Evolutionary conservation across 2,888 invertebrate genomes (phyloP).

Genomic region (Plemyria rubiginata): DNA sequence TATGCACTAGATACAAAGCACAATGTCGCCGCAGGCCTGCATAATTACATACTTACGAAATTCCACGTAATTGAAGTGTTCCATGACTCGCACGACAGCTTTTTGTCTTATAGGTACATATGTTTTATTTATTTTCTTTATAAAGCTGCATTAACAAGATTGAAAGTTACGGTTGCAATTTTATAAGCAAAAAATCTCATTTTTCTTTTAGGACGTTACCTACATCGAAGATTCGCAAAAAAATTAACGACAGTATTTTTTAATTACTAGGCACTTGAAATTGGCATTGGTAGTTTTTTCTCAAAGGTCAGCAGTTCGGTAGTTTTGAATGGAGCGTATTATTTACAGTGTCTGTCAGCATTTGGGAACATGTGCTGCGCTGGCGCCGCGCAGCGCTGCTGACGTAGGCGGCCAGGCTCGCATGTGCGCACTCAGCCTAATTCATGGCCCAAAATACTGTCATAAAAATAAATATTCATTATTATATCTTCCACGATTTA

Average conservation of each 20-base stretch:
- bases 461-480: constrained; percentile 46
- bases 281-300: constrained; percentile 41
- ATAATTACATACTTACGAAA: constrained; percentile 68
- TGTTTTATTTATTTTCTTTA: constrained; percentile 32
- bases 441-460: constrained; percentile 48
- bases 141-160: constrained; percentile 6
- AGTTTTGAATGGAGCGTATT: constrained; percentile 58
- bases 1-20: constrained; percentile 55
- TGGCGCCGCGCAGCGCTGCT: constrained; percentile 49
- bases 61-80: constrained; percentile 63
- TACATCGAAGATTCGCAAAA: constrained; percentile 21
- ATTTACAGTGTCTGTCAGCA: constrained; percentile 60
- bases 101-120: constrained; percentile 48
- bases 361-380: constrained; percentile 64
- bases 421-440: constrained; percentile 61
- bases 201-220: constrained; percentile 7
- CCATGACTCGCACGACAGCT: constrained; percentile 46
- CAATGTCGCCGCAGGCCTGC: constrained; percentile 57
- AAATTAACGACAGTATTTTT: constrained; percentile 6
- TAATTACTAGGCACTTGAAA: constrained; percentile 37
- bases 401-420: constrained; percentile 52
- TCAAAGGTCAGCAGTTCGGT: constrained; percentile 57
- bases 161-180: background rate
- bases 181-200: no score
- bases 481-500: constrained; percentile 45